phyloP scores from a whole-genome alignment of 35 echinoderm and acorn worm species.

The Hemicentrotus pulcherrimus region DNA sequence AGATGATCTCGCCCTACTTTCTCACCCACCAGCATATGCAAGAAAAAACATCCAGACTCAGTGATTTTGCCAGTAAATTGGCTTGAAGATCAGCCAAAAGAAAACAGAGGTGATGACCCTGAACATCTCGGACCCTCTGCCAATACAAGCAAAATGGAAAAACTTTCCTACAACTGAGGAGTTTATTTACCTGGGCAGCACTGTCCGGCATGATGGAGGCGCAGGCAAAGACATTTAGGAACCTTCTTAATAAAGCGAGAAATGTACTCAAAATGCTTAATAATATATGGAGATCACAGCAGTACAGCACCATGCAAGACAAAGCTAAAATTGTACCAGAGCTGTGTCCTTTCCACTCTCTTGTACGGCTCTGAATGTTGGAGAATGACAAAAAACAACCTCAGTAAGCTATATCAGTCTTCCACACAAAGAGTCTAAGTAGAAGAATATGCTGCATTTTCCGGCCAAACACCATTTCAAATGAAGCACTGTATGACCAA shows the following conservation, averaged over 20 bases:
- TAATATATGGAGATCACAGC: slow-evolving; percentile 33
- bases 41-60: no score
- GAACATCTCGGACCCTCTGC: background rate
- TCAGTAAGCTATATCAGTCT: slow-evolving; percentile 14
- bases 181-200: slow-evolving; percentile 43
- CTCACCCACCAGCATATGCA: no score
- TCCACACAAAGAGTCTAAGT: slow-evolving; percentile 29
- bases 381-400: slow-evolving; percentile 16
- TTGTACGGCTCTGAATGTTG: slow-evolving; percentile 46
- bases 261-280: slow-evolving; percentile 30
- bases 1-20: no score
- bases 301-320: slow-evolving; percentile 30
- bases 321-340: slow-evolving; percentile 43
- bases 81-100: slow-evolving; percentile 13
- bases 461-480: slow-evolving; percentile 46
- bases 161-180: background rate
- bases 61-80: background rate
- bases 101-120: slow-evolving; percentile 57
- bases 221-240: slow-evolving; percentile 3
- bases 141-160: background rate
- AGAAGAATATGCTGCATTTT: background rate
- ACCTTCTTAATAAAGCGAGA: background rate
- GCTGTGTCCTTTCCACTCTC: slow-evolving; percentile 19
- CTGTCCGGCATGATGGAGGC: background rate
- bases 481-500: background rate